These are phyloP conservation scores for Hyles vespertilio DNA, from an alignment of 1,140 invertebrate species.

Conservation along the genomic window DNA sequence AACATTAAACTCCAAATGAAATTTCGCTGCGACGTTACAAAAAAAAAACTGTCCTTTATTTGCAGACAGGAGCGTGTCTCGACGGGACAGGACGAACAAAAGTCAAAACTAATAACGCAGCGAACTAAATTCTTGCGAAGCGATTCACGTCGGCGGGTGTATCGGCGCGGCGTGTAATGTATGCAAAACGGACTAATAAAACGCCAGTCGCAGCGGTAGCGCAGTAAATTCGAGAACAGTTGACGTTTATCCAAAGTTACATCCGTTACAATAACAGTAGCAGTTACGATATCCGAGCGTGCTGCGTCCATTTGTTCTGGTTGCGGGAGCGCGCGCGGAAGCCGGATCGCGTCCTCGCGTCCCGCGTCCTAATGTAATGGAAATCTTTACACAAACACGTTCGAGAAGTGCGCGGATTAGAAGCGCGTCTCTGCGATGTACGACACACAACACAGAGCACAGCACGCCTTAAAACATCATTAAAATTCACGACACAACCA, in stretches of 20 bases:
- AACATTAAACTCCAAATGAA: slow-evolving; percentile 24
- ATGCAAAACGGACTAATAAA: slow-evolving; percentile 63
- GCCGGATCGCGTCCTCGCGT: slow-evolving; percentile 17
- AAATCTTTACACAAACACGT: slow-evolving; percentile 55
- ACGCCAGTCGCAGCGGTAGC: slow-evolving; percentile 35
- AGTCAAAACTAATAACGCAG: slow-evolving; percentile 15
- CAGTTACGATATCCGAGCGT: slow-evolving; percentile 58
- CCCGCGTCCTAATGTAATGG: slow-evolving; percentile 45
- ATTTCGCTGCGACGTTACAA: slow-evolving; percentile 12
- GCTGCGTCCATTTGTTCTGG: slow-evolving; percentile 54
- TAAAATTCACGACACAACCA: slow-evolving; percentile 41
- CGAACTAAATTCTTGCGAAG: slow-evolving; percentile 22
- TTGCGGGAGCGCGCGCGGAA: slow-evolving; percentile 19
- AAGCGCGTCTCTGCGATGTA: slow-evolving; percentile 15
- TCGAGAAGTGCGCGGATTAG: slow-evolving; percentile 37
- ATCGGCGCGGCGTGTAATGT: slow-evolving; percentile 42
- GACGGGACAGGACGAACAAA: neutral
- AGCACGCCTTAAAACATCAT: slow-evolving; percentile 30
- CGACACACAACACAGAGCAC: neutral
- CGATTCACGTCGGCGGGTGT: slow-evolving; percentile 29
- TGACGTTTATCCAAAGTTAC: slow-evolving; percentile 69
- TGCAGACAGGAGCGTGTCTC: neutral
- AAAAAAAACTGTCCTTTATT: neutral
- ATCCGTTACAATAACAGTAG: slow-evolving; percentile 65
- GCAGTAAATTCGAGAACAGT: slow-evolving; percentile 59